Conservation (phyloP, 1,140 invertebrate species). For the Caerostris extrusa region DNA sequence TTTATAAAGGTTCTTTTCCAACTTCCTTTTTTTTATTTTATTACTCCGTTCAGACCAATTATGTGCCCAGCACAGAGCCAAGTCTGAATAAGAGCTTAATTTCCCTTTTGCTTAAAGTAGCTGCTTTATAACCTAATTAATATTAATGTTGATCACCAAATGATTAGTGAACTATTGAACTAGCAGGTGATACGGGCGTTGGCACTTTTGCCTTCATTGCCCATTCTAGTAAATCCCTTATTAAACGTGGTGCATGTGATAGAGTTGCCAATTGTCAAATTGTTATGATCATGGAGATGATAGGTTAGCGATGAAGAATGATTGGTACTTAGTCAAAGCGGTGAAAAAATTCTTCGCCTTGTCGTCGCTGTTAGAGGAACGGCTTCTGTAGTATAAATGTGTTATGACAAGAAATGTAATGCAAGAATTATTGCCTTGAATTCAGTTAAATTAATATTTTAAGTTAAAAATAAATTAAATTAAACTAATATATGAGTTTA, state of each 20-base stretch:
- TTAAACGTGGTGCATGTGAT: conserved; percentile 53
- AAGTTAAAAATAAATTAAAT: no score
- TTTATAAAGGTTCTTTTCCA: not conserved
- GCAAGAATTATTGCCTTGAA: no score
- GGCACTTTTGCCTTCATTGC: not conserved
- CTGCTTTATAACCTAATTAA: conserved; percentile 73
- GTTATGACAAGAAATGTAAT: no score
- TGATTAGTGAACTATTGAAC: conserved; percentile 52
- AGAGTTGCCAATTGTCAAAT: conserved; percentile 61
- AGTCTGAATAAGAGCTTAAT: conserved; percentile 16
- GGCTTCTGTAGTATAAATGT: not conserved
- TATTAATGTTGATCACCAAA: conserved; percentile 72
- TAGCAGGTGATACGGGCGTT: conserved; percentile 72
- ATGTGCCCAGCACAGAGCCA: not conserved
- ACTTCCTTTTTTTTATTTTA: not conserved
- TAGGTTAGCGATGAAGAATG: conserved; percentile 29
- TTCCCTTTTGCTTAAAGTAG: conserved; percentile 59
- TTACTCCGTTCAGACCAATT: not conserved
- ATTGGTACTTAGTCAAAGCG: not conserved
- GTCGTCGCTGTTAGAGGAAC: not conserved
- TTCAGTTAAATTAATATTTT: no score
- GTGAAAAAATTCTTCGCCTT: not conserved
- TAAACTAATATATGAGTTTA: no score
- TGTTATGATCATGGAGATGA: conserved; percentile 66
- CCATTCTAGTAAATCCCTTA: conserved; percentile 35